These are phyloP conservation scores for Theristicus caerulescens DNA, from an alignment of 2,113 vertebrate species.

Conservation along the genomic window DNA sequence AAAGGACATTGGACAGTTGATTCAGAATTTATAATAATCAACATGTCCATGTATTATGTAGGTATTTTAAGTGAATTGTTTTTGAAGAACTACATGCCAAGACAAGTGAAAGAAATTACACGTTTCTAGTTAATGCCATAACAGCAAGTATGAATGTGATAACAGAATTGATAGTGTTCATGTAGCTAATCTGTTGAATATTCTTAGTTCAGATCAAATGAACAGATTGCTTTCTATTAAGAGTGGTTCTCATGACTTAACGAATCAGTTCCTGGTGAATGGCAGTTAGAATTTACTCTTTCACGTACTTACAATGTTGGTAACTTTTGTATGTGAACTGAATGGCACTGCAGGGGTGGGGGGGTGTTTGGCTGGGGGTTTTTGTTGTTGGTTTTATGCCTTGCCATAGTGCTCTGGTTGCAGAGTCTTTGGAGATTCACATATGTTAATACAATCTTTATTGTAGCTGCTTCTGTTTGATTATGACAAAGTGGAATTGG, in stretches of 20 bases:
- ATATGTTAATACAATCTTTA: not conserved
- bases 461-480: constrained; percentile 94
- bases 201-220: not conserved
- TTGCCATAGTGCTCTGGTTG: not conserved
- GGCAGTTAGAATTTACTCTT: not conserved
- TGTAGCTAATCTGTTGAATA: not conserved
- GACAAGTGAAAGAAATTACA: not conserved
- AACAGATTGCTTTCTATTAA: not conserved
- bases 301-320: accelerated
- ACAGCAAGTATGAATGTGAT: not conserved
- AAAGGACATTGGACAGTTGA: not conserved
- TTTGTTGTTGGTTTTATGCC: not conserved
- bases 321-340: not conserved
- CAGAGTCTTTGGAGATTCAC: not conserved
- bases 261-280: not conserved
- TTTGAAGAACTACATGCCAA: not conserved
- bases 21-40: not conserved
- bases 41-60: not conserved
- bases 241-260: not conserved
- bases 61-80: not conserved
- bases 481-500: constrained; percentile 97
- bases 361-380: accelerated
- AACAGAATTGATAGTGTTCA: not conserved
- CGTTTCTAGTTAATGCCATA: not conserved
- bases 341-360: not conserved